A percentile compares a stretch with the other conserved stretches of the same genome.
phyloP scores from a whole-genome alignment of 2,888 invertebrate species.

The Eudemis profundana region DNA sequence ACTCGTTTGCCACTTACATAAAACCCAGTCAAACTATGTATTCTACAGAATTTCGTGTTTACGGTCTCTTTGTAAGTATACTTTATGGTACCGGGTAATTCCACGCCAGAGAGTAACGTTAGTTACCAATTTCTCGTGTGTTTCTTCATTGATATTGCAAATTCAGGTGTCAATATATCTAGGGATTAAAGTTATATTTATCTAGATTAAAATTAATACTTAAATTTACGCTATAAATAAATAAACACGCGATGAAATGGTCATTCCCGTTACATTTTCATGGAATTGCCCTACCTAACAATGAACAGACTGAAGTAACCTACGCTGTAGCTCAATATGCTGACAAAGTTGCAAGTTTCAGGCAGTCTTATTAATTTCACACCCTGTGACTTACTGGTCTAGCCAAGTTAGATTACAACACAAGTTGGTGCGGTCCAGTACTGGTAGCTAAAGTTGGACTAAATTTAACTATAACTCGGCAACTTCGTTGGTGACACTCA shows the following conservation, averaged over 20 bases:
- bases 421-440: background rate
- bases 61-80: too few species aligned
- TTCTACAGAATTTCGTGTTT: background rate
- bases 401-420: slow-evolving; percentile 40
- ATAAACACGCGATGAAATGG: too few species aligned
- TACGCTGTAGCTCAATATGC: slow-evolving; percentile 40
- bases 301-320: slow-evolving; percentile 11
- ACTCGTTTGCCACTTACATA: too few species aligned
- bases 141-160: too few species aligned
- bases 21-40: background rate
- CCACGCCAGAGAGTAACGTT: background rate
- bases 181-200: too few species aligned
- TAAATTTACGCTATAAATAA: too few species aligned
- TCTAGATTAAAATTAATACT: too few species aligned
- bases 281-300: background rate
- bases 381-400: slow-evolving; percentile 49
- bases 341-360: slow-evolving; percentile 52
- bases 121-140: too few species aligned
- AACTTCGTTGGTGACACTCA: too few species aligned
- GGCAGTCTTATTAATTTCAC: slow-evolving; percentile 56
- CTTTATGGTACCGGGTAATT: background rate
- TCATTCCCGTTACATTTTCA: too few species aligned
- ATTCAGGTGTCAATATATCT: too few species aligned
- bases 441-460: background rate
- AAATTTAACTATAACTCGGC: background rate